Conservation (phyloP, 2,797 vertebrate genomes). For the Ispidina picta region DNA sequence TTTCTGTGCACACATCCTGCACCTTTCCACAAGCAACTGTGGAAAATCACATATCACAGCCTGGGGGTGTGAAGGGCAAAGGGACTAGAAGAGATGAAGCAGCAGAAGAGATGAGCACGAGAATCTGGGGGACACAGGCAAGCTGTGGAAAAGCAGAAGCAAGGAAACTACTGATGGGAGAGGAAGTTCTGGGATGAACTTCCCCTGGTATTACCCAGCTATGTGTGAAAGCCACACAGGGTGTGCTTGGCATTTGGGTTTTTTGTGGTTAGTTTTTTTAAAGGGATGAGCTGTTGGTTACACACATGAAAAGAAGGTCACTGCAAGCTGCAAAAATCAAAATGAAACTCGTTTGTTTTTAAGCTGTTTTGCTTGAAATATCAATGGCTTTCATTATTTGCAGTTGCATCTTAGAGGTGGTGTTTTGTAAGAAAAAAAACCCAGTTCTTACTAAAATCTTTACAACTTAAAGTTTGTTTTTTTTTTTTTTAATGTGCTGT, state of each 20-base stretch:
- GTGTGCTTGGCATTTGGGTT: neutral
- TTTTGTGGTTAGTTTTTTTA: neutral
- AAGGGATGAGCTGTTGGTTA: constrained; percentile 30
- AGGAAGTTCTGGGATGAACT: constrained; percentile 24
- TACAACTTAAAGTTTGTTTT: no score
- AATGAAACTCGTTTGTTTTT: constrained; percentile 11
- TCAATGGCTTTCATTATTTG: constrained; percentile 22
- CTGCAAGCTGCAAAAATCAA: constrained; percentile 17
- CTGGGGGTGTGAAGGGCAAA: neutral
- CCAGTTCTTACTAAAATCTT: neutral
- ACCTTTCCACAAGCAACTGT: neutral
- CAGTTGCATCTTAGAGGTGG: neutral
- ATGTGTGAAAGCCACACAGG: constrained; percentile 23
- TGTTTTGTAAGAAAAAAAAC: constrained; percentile 17
- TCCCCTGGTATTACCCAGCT: neutral
- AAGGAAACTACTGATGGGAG: neutral
- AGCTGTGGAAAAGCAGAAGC: neutral
- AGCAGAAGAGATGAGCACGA: neutral
- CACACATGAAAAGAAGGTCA: neutral
- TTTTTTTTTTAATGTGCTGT: neutral
- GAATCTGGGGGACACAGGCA: neutral
- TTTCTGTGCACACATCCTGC: neutral
- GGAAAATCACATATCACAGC: neutral
- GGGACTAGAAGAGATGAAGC: neutral
- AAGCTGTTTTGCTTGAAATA: constrained; percentile 15